Base-by-base conservation (phyloP, 2,113 vertebrate genomes). In the Gobiocypris rarus region DNA sequence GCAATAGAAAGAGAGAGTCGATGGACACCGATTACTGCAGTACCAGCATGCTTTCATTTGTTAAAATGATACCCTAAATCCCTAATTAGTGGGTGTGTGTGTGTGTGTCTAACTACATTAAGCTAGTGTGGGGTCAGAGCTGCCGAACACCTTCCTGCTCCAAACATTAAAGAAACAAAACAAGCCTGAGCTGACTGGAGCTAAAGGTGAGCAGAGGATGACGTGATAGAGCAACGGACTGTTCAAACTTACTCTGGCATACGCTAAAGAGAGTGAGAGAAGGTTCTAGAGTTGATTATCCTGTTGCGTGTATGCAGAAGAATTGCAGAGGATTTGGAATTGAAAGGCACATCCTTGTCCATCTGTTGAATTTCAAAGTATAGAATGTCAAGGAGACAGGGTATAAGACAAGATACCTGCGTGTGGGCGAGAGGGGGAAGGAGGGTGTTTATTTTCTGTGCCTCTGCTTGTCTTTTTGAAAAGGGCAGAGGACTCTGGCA, bases 401-500 rank as follows among this genome's bases (percentile, higher is more conserved):
- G 58, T 65, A 48, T 28, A 19, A 50, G 58, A 61, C 24, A 38
- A 67, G 43, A 67, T 52, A 34, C 59, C 43, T 80, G 38, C 0
- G 4, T 45, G 76, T 48, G 41, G 38, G 77, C 4, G 26, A 50
- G 43, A 31, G 17, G 43, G 59, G 43, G 24, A 31, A 14, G 5
- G 31, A 31, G 26, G 14, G 15, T 50, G 10, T 65, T 58, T n/a
- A n/a, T 31, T 80, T 80, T 50, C 59, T 31, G 22, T 79, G 58
- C 75, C 75, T 58, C 52, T 77, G 54, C 61, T 48, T 50, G 43
- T 63, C 78, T 67, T 80, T 45, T 80, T 80, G 78, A 80, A 67
- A 80, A 80, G 78, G 78, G 61, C 78, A 80, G 58, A 80, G n/a
- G 56, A 79, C 15, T 41, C 76, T 61, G 76, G 41, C 76, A 79